Base-by-base conservation (phyloP, 1,140 invertebrate species). In the Scylla paramamosain region DNA sequence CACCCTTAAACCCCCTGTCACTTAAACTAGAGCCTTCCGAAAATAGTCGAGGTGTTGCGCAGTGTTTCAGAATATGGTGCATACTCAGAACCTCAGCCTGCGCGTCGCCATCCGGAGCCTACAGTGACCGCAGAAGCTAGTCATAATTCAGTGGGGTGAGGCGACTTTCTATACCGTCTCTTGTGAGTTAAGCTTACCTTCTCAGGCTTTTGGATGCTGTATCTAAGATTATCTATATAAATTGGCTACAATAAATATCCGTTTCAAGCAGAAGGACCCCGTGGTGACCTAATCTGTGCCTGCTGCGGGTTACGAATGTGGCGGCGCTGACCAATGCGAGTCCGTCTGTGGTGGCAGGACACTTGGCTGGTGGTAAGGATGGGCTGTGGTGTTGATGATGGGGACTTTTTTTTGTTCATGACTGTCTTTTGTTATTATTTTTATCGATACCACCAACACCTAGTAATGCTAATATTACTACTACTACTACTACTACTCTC, bases 171-270 rank as follows among this genome's bases (percentile, higher is more conserved):
- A 39, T 39, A 25, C 67, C 67, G 8, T n/a, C 8, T 77, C 67
- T n/a, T 77, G 67, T 77, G 67, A n/a, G 67, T 77, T 77, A 77
- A 77, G 67, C 67, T 77, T n/a, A n/a, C 67, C 67, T n/a, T 77
- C 67, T 77, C 67, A n/a, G 67, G 67, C 67, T 77, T 7, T 20
- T n/a, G 67, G 67, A n/a, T 20, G 67, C 25, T 77, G 20, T 77
- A 77, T 77, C 67, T 77, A n/a, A 77, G 67, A 77, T 77, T 77
- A 77, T 77, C 67, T 77, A 77, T 77, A 77, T 77, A 77, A 77
- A 77, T 77, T 77, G 67, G n/a, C 67, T 20, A 77, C 67, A 77
- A 77, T 77, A 77, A 77, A 77, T 77, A 77, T 77, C 67, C 67
- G 16, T 77, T 77, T 77, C 67, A 77, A 77, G 67, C 67, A 77